Percentiles rank a stretch among this genome's conserved stretches.
Evolutionary conservation across 2,797 vertebrate genomes (phyloP).

Genomic region (Sebastes wilsoni): DNA sequence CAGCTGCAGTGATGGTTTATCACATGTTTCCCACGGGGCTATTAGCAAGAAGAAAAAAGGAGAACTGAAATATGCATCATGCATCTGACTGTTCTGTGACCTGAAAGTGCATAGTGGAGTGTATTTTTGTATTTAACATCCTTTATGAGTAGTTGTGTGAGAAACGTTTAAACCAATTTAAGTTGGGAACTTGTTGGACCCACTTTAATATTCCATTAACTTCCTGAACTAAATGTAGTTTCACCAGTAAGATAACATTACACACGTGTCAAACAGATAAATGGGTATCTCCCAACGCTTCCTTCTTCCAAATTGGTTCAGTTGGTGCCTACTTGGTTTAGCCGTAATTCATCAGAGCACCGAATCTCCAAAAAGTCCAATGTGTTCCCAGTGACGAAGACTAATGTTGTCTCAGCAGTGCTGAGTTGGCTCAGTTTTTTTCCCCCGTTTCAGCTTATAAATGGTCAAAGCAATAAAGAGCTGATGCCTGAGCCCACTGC

Average conservation of each 20-base stretch:
- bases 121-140: neutral
- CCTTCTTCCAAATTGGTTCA: neutral
- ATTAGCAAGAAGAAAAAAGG: neutral
- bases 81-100: neutral
- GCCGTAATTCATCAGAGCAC: neutral
- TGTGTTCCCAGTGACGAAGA: neutral
- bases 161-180: neutral
- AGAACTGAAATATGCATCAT: conserved; percentile 28
- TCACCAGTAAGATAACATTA: neutral
- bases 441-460: neutral
- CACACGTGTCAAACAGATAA: neutral
- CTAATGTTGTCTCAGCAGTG: neutral
- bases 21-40: neutral
- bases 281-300: neutral
- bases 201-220: neutral
- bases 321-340: neutral
- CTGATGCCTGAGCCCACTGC: neutral
- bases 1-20: neutral
- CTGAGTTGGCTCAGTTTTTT: neutral
- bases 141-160: neutral
- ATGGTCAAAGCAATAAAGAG: neutral
- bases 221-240: neutral
- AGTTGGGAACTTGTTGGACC: neutral
- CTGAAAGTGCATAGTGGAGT: neutral
- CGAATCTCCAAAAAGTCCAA: neutral